Conservation (phyloP, 2,888 invertebrate genomes). For the Emmelina monodactyla region DNA sequence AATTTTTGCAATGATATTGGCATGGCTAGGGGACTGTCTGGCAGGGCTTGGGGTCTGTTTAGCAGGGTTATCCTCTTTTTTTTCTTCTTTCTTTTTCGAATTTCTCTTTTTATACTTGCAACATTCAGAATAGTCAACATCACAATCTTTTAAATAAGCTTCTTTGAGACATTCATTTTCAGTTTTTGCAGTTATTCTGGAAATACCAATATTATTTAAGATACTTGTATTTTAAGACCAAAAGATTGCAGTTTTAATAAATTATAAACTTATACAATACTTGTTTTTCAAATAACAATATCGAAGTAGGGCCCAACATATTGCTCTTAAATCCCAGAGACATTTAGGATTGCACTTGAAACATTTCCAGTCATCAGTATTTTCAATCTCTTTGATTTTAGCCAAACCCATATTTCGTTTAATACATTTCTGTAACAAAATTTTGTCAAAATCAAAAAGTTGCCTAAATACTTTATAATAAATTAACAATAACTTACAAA, state of each 20-base stretch:
- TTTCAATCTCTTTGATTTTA: slow-evolving; percentile 75
- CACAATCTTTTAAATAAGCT: slow-evolving; percentile 36
- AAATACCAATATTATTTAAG: slow-evolving; percentile 3
- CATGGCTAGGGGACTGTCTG: slow-evolving; percentile 15
- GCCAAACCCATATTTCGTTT: slow-evolving; percentile 72
- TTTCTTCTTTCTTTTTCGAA: slow-evolving; percentile 5
- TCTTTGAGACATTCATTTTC: slow-evolving; percentile 43
- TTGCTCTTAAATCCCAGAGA: slow-evolving; percentile 71
- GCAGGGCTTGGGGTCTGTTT: slow-evolving; percentile 15
- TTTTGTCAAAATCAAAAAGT: slow-evolving; percentile 13
- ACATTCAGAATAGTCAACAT: slow-evolving; percentile 41
- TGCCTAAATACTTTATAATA: slow-evolving; percentile 4
- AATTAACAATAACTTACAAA: no score
- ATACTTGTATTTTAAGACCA: not conserved
- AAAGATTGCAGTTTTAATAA: not conserved
- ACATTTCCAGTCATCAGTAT: slow-evolving; percentile 82
- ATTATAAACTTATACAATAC: no score
- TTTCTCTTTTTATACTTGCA: slow-evolving; percentile 30
- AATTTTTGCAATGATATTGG: slow-evolving; percentile 33
- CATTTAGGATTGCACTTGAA: slow-evolving; percentile 76
- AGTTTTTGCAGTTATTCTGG: slow-evolving; percentile 47
- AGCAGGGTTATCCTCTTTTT: slow-evolving; percentile 16
- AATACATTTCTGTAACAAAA: slow-evolving; percentile 72
- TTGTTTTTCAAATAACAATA: slow-evolving; percentile 70
- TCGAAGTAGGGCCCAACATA: slow-evolving; percentile 75